Percentiles rank a stretch among this genome's conserved stretches.
Conservation (phyloP, 1,140 invertebrate species). For the Pantala flavescens region DNA sequence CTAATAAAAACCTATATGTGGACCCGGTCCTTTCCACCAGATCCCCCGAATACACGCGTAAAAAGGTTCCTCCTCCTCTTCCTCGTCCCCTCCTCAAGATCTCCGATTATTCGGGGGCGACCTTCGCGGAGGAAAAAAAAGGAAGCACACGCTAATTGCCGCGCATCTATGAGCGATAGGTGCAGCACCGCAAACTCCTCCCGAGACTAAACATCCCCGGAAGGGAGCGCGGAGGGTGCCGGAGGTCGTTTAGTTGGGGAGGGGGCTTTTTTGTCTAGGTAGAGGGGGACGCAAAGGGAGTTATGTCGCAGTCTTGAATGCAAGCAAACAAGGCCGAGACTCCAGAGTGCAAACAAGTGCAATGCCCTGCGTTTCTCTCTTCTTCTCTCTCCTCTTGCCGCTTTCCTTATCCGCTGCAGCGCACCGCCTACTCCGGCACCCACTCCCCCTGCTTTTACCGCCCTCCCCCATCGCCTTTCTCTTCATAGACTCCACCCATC, state of each 20-base stretch:
- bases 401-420: too few species aligned
- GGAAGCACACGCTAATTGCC: too few species aligned
- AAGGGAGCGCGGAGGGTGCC: not conserved
- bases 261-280: not conserved
- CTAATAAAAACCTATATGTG: not conserved
- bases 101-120: not conserved
- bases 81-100: not conserved
- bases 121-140: not conserved
- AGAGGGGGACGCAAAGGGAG: not conserved
- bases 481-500: not conserved
- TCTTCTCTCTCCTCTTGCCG: not conserved
- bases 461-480: not conserved
- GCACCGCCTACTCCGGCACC: not conserved
- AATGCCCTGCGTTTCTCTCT: not conserved
- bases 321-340: conserved; percentile 1
- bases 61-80: not conserved
- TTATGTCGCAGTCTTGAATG: not conserved
- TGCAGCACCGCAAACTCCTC: not conserved
- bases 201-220: not conserved
- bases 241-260: not conserved
- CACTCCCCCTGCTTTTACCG: not conserved
- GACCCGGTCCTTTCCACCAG: not conserved
- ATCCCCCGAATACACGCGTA: too few species aligned
- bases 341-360: conserved; percentile 4
- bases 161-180: too few species aligned